Evolutionary conservation across 2,888 invertebrate species (phyloP).

Genomic region (Metallyticus violacea): DNA sequence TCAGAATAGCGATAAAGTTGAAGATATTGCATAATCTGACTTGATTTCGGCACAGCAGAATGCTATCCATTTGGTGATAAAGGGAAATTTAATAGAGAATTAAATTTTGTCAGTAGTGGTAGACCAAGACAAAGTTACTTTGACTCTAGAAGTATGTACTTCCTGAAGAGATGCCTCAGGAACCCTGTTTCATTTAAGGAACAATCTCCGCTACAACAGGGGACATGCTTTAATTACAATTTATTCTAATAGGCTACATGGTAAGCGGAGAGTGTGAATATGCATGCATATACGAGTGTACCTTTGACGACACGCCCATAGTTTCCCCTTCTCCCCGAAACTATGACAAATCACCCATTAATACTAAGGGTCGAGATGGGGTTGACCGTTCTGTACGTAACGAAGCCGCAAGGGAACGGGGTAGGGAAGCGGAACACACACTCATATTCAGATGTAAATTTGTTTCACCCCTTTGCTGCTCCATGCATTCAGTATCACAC

Average conservation of each 20-base stretch:
- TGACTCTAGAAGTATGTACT: no score
- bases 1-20: no score
- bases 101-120: no score
- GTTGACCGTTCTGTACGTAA: neutral
- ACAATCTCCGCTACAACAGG: neutral
- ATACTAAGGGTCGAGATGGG: neutral
- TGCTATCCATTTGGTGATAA: no score
- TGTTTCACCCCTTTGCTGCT: neutral
- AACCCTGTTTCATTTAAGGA: neutral
- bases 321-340: neutral
- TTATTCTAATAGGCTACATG: neutral
- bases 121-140: no score
- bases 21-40: no score
- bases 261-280: neutral
- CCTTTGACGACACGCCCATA: neutral
- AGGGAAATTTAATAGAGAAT: no score
- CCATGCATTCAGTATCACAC: neutral
- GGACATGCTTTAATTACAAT: neutral
- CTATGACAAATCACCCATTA: neutral
- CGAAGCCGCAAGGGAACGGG: neutral
- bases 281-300: neutral
- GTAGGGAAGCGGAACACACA: neutral
- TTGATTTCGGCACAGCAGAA: no score
- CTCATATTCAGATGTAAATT: neutral
- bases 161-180: neutral